Conservation (phyloP, 2,888 invertebrate species). For the Tinea trinotella region DNA sequence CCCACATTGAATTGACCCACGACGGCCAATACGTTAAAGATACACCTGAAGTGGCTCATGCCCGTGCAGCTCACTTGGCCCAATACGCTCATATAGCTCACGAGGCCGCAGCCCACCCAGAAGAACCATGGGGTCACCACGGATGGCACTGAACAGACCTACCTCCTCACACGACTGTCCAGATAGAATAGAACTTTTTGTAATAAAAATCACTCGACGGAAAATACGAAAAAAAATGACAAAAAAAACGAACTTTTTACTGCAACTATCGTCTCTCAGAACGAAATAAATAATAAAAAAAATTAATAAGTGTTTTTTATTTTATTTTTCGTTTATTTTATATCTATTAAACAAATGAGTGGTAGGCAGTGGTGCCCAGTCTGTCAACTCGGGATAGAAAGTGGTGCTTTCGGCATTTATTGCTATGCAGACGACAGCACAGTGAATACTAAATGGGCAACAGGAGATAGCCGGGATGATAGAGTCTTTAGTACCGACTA, state of each 20-base stretch:
- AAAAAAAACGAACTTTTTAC: conserved; percentile 15
- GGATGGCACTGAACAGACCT: conserved; percentile 55
- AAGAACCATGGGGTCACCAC: conserved; percentile 52
- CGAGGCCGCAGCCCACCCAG: conserved; percentile 59
- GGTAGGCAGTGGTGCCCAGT: too few relatives aligned
- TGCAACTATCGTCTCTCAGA: conserved; percentile 17
- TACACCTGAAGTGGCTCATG: conserved; percentile 66
- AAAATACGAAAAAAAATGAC: conserved; percentile 12
- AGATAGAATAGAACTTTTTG: neutral
- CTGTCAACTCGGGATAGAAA: too few relatives aligned
- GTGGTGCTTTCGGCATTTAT: too few relatives aligned
- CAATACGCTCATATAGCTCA: conserved; percentile 60
- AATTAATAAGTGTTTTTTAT: conserved; percentile 47
- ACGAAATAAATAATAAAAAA: conserved; percentile 56
- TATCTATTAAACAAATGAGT: too few relatives aligned
- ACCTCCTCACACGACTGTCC: conserved; percentile 2
- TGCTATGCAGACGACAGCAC: too few relatives aligned
- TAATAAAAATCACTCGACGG: neutral
- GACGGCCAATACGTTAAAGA: conserved; percentile 66
- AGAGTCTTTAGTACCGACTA: too few relatives aligned
- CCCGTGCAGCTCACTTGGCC: conserved; percentile 54
- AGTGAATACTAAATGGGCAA: too few relatives aligned
- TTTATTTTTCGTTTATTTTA: conserved; percentile 19
- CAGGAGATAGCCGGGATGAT: too few relatives aligned
- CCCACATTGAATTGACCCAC: conserved; percentile 65